Conservation (phyloP, 2,888 invertebrate genomes). For the Drosophila melanosoma region DNA sequence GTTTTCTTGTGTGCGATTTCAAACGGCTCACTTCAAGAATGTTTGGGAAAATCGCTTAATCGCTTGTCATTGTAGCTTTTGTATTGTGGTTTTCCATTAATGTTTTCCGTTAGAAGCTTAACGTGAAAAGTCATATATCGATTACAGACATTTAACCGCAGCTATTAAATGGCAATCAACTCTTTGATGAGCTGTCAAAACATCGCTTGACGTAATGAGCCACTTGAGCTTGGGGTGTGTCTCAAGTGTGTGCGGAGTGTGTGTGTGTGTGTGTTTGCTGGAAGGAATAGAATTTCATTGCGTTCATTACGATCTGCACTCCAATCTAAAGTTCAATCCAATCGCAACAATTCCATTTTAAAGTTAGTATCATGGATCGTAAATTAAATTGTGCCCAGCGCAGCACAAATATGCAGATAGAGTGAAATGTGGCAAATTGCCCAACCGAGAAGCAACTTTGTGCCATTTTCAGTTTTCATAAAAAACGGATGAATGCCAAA, state of each 20-base stretch:
- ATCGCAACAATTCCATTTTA: conserved; percentile 32
- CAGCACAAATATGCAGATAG: conserved; percentile 47
- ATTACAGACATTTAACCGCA: conserved; percentile 59
- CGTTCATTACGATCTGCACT: conserved; percentile 5
- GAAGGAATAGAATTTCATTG: too few relatives aligned
- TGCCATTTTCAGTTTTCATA: conserved; percentile 63
- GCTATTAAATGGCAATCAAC: conserved; percentile 72
- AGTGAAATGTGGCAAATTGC: conserved; percentile 57
- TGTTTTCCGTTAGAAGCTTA: conserved; percentile 41
- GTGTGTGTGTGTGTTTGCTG: not conserved
- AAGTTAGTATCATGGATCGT: conserved; percentile 49
- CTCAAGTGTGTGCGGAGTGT: not conserved
- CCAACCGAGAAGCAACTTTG: conserved; percentile 50
- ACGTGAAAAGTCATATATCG: conserved; percentile 56
- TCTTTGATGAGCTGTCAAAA: conserved; percentile 74
- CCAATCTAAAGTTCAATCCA: not conserved
- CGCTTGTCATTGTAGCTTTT: conserved; percentile 48
- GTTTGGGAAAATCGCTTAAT: not conserved
- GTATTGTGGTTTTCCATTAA: conserved; percentile 46
- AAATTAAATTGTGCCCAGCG: conserved; percentile 50
- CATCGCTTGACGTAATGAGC: conserved; percentile 55
- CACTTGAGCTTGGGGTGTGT: conserved; percentile 23
- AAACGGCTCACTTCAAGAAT: too few relatives aligned
- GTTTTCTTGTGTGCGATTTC: not conserved
- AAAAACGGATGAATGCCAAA: not conserved